Evolutionary conservation across 2,113 vertebrate species (phyloP).

Genomic region (Corvus hawaiiensis): DNA sequence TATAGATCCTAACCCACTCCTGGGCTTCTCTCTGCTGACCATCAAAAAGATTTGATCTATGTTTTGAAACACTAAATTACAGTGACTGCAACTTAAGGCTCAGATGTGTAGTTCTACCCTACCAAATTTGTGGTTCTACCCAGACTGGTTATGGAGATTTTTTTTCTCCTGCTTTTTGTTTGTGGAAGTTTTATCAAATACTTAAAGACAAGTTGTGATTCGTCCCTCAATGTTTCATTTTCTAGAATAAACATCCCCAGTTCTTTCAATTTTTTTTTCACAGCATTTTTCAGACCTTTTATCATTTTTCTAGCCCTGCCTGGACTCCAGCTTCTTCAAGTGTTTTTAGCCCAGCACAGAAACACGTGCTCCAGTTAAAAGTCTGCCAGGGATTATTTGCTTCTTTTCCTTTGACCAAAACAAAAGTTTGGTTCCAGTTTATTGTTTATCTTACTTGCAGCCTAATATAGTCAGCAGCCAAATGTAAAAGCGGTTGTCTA

Average conservation of each 20-base stretch:
- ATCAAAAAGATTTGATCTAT: not conserved
- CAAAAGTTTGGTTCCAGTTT: not conserved
- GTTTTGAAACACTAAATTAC: not conserved
- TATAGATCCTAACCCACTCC: rapidly evolving
- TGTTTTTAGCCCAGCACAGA: not conserved
- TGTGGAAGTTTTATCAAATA: not conserved
- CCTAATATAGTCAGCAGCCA: not conserved
- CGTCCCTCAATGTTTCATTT: not conserved
- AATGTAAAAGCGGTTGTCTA: not conserved
- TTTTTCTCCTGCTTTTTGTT: not conserved
- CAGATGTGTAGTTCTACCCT: not conserved
- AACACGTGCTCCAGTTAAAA: not conserved
- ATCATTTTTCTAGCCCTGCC: not conserved
- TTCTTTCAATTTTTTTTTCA: not conserved
- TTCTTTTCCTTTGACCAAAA: not conserved
- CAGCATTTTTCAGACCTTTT: not conserved
- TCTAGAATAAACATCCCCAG: not conserved
- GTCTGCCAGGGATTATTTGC: not conserved
- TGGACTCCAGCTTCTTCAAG: not conserved
- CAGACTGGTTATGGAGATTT: not conserved
- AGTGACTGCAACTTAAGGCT: not conserved
- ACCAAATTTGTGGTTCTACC: not conserved
- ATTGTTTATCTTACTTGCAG: not conserved
- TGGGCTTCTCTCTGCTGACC: not conserved
- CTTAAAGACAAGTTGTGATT: not conserved